These are phyloP conservation scores for Plotosus lineatus DNA, from an alignment of 2,113 vertebrate species.

Conservation along the genomic window DNA sequence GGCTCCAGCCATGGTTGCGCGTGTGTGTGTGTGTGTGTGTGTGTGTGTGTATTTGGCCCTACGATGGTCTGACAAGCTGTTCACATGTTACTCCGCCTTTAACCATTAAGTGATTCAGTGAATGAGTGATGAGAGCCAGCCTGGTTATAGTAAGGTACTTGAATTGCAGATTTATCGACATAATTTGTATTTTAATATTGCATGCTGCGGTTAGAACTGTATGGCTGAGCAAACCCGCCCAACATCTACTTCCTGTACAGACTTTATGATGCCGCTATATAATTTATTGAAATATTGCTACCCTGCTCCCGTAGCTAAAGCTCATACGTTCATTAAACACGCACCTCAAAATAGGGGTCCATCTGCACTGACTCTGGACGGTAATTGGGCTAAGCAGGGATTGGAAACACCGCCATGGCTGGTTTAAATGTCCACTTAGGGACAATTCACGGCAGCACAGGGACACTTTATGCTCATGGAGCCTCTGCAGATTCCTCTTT, in stretches of 20 bases:
- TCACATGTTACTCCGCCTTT: too few species aligned
- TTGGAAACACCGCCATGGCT: slow-evolving; percentile 12
- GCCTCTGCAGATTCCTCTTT: slow-evolving; percentile 45
- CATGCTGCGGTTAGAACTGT: neutral
- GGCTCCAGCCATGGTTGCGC: too few species aligned
- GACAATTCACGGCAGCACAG: slow-evolving; percentile 32
- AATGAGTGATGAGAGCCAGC: too few species aligned
- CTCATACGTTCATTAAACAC: slow-evolving; percentile 10
- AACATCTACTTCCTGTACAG: neutral
- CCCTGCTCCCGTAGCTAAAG: slow-evolving; percentile 2
- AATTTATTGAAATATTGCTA: neutral
- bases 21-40: neutral
- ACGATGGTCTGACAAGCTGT: too few species aligned
- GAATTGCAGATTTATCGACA: too few species aligned
- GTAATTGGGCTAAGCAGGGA: slow-evolving; percentile 40
- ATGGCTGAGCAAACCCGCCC: neutral
- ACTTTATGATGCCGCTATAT: neutral
- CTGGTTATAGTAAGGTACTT: too few species aligned
- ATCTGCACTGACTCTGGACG: slow-evolving; percentile 36
- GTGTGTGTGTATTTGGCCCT: neutral
- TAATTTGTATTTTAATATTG: neutral
- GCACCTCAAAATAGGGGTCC: slow-evolving; percentile 4
- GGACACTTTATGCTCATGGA: slow-evolving; percentile 36
- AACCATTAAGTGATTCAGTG: too few species aligned
- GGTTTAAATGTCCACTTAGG: slow-evolving; percentile 41